A percentile compares a stretch with the other conserved stretches of the same genome.
Conservation (phyloP, 2,113 vertebrate genomes). For the pig (Sus scrofa) region DNA sequence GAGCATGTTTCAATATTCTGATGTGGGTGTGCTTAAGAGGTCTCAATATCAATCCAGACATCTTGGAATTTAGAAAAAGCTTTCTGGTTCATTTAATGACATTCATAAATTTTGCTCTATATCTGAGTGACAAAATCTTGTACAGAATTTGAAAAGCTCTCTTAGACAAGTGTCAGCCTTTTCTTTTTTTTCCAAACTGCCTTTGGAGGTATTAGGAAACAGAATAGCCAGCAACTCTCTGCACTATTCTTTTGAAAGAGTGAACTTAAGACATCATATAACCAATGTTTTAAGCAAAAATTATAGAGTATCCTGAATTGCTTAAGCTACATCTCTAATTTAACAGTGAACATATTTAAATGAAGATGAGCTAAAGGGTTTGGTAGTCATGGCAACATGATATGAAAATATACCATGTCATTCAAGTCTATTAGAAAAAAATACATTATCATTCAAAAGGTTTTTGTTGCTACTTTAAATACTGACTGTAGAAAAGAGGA, state of each 20-base stretch:
- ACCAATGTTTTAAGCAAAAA: slow-evolving; percentile 78
- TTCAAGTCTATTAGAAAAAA: slow-evolving; percentile 77
- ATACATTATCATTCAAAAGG: slow-evolving; percentile 65
- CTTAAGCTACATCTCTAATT: slow-evolving; percentile 72
- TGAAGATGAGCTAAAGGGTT: slow-evolving; percentile 66
- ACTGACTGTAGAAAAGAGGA: slow-evolving; percentile 10
- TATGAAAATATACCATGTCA: slow-evolving; percentile 77
- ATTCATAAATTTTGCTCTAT: not conserved
- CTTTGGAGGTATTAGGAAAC: slow-evolving; percentile 57
- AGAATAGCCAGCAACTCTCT: not conserved
- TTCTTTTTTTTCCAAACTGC: not conserved
- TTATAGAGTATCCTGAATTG: slow-evolving; percentile 68
- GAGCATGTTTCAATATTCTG: not conserved
- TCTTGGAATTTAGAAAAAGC: slow-evolving; percentile 31
- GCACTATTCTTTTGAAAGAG: slow-evolving; percentile 59
- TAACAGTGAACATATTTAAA: slow-evolving; percentile 77
- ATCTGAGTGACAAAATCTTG: slow-evolving; percentile 25
- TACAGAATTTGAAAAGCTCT: slow-evolving; percentile 35
- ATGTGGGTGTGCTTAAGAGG: not conserved
- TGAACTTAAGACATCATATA: slow-evolving; percentile 59
- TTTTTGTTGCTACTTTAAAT: slow-evolving; percentile 70
- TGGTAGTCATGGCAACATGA: slow-evolving; percentile 80
- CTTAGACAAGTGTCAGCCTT: slow-evolving; percentile 1
- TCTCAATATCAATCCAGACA: not conserved
- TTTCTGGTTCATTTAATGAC: slow-evolving; percentile 23